Base-by-base conservation (phyloP, 2,113 vertebrate genomes). In the Opisthocomus hoazin region DNA sequence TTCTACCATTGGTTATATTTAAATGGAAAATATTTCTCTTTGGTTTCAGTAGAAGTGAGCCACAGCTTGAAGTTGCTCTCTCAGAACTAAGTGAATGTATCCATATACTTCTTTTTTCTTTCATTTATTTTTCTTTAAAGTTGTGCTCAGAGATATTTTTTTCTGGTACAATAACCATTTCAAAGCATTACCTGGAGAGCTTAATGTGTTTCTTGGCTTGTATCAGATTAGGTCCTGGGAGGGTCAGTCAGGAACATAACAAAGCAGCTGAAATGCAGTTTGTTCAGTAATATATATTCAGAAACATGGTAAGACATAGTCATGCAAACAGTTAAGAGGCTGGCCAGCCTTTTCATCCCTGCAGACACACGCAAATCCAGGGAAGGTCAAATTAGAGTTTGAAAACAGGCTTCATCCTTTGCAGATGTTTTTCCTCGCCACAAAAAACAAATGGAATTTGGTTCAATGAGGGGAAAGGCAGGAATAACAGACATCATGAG, bases 391-490 rank as follows among this genome's bases (percentile, higher is more conserved):
- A 64, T 2, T 0, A n/a, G 11, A 87, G 43, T 84, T 74, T 78
- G 15, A 1, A 5, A 82, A 14, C 27, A 85, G 39, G 41, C 30
- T 77, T 94, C 43, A 71, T 27, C 43, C 23, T 74, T 84, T 63
- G 16, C 46, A 29, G 23, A 66, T 54, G 56, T 56, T 91, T 73
- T 27, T 64, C 37, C 65, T 68, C 61, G 23, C 76, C 69, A 79
- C 21, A 53, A 78, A 87, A 75, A 22, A 5, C 64, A 84, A 78
- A 54, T 11, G 22, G 50, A 66, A 58, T 78, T 71, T 51, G 26
- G 58, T 73, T 91, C 66, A 91, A 22, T 24, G 70, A 87, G 41
- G 79, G 61, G 74, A 87, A 94, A 94, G 34, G 17, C 70, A 91
- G n/a, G 41, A 71, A 39, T n/a, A 76, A 48, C n/a, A 66, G 39